These are phyloP conservation scores for Macrotis lagotis DNA, from an alignment of 2,113 vertebrate genomes.

Conservation along the genomic window DNA sequence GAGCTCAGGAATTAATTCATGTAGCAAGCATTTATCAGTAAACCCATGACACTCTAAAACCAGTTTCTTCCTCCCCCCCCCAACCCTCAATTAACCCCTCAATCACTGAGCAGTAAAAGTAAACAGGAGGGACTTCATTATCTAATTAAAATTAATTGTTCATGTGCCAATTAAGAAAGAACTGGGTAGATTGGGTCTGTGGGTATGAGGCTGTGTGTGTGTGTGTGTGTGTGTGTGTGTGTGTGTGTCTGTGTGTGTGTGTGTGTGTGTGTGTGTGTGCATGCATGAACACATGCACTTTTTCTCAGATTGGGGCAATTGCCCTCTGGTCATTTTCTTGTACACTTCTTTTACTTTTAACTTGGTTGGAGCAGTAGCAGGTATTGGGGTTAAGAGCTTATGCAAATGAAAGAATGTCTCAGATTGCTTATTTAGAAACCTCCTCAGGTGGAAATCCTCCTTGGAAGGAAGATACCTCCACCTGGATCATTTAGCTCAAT, in stretches of 20 bases:
- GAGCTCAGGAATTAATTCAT: slow-evolving; percentile 71
- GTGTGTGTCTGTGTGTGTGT: neutral
- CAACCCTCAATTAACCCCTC: slow-evolving; percentile 79
- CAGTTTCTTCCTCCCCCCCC: slow-evolving; percentile 50
- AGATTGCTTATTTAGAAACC: slow-evolving; percentile 57
- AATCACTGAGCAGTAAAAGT: slow-evolving; percentile 66
- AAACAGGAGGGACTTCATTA: slow-evolving; percentile 49
- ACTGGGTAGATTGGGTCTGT: slow-evolving; percentile 20
- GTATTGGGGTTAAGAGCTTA: slow-evolving; percentile 58
- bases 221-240: neutral
- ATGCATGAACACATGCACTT: no score
- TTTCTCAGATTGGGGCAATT: slow-evolving; percentile 44
- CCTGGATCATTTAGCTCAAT: slow-evolving; percentile 44
- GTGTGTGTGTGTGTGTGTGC: no score
- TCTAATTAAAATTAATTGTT: slow-evolving; percentile 73
- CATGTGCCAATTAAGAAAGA: slow-evolving; percentile 70
- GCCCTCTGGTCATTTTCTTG: slow-evolving; percentile 60
- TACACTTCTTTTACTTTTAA: slow-evolving; percentile 63
- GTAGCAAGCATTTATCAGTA: slow-evolving; percentile 68
- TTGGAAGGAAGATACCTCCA: slow-evolving; percentile 57
- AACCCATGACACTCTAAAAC: slow-evolving; percentile 62
- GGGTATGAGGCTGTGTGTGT: neutral
- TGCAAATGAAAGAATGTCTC: slow-evolving; percentile 49
- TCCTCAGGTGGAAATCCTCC: slow-evolving; percentile 52
- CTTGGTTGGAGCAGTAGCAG: slow-evolving; percentile 62